phyloP scores from a whole-genome alignment of 2,797 vertebrate species.

The Aerospiza tachiro region DNA sequence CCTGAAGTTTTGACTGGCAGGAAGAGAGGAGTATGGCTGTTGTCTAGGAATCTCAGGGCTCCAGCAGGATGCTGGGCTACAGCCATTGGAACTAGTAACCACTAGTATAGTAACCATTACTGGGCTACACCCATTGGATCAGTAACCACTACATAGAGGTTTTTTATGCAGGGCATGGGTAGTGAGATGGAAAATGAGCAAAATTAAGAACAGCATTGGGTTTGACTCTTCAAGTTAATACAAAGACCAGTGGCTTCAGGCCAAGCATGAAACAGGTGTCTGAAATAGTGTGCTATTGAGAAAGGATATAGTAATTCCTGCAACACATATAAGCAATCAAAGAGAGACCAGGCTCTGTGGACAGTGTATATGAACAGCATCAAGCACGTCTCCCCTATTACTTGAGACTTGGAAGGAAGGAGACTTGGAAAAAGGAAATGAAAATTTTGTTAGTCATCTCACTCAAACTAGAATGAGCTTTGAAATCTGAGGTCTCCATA shows the following conservation, averaged over 20 bases:
- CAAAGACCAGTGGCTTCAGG: not conserved
- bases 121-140: not conserved
- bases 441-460: not conserved
- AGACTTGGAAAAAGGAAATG: not conserved
- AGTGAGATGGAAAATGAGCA: not conserved
- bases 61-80: not conserved
- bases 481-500: not conserved
- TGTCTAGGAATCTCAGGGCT: not conserved
- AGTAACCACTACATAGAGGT: fast-evolving
- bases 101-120: not conserved
- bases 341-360: not conserved
- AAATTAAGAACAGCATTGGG: not conserved
- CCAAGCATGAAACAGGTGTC: not conserved
- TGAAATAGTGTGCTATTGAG: not conserved
- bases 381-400: not conserved
- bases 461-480: not conserved
- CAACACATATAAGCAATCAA: not conserved
- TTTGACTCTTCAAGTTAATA: not conserved
- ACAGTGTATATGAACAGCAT: not conserved
- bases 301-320: not conserved
- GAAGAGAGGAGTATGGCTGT: not conserved
- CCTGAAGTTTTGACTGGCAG: not conserved
- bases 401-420: not conserved
- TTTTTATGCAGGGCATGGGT: not conserved
- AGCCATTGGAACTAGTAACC: not conserved